Evolutionary conservation across 2,888 invertebrate species (phyloP), one percentile per base, ranked within the genome.

Genomic region (Lysandra bellargus): DNA sequence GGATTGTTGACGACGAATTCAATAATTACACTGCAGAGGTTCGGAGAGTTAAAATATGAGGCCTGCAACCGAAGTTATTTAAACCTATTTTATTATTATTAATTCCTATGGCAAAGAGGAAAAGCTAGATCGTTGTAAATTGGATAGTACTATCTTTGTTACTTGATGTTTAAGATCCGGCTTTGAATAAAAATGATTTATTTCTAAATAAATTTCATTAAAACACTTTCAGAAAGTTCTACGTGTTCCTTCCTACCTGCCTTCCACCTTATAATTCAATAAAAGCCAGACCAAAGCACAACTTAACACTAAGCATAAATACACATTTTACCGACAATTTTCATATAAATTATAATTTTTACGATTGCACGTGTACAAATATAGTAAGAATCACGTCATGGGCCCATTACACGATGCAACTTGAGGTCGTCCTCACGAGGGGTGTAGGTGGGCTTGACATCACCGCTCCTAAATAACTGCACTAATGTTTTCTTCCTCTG

Each of bases 301-400:
- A 7, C 6, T 61, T 61, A 23, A 2, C n/a, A 2, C 6, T 64
- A 30, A 12, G 6, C n/a, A 30, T 64, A 60, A 60, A 60, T 60
- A 1, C 6, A 60, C 60, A n/a, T 64, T 61, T 30, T 53, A 53
- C 6, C 6, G 9, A 30, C 7, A 1, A 30, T 30, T 64, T 30
- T 30, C 9, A 64, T 64, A 61, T 4, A 64, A 64, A 30, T 30
- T 33, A 64, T 17, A 23, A 37, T 69, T 69, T 69, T 69, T 69
- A 69, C 69, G 33, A 64, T 64, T 33, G 33, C 33, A 69, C 17
- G 33, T 4, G 4, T 69, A 69, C 69, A 69, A 33, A 69, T 69
- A 69, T 69, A 69, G 69, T 14, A 69, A 69, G 33, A 69, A 69
- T 69, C 69, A 69, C 69, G 69, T 69, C 69, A 69, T 69, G 69